These are phyloP conservation scores for Atherix ibis DNA, from an alignment of 2,888 invertebrate species.

Conservation along the genomic window DNA sequence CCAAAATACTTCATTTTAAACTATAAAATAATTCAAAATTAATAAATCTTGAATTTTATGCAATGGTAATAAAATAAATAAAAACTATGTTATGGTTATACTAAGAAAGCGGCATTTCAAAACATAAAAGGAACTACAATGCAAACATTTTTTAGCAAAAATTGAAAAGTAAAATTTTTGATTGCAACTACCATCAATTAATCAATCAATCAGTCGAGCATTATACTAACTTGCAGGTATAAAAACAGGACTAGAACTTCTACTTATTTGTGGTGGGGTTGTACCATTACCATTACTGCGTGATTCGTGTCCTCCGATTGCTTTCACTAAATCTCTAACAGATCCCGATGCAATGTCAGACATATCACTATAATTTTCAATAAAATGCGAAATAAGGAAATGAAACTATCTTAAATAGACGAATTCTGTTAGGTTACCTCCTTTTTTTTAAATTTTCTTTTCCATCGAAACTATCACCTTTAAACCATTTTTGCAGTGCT, in stretches of 20 bases:
- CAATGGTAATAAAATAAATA: no score
- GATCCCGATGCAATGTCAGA: slow-evolving; percentile 35
- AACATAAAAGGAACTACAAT: no score
- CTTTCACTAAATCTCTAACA: slow-evolving; percentile 57
- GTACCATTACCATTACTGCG: slow-evolving; percentile 64
- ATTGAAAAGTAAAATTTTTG: no score
- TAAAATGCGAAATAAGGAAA: background rate
- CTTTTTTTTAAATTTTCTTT: slow-evolving; percentile 13
- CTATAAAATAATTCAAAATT: no score
- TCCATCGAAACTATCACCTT: slow-evolving; percentile 27
- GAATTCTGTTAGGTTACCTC: slow-evolving; percentile 8
- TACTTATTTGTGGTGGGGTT: slow-evolving; percentile 45
- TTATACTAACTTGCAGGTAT: slow-evolving; percentile 39
- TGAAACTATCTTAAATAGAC: background rate
- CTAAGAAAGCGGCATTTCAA: no score
- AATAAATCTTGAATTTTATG: no score
- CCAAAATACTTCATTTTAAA: no score
- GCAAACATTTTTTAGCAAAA: no score
- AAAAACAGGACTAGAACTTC: slow-evolving; percentile 43
- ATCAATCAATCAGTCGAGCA: no score
- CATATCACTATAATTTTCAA: slow-evolving; percentile 26
- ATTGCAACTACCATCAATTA: no score
- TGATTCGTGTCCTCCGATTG: slow-evolving; percentile 47
- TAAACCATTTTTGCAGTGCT: slow-evolving; percentile 33
- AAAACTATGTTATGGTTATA: no score